Conservation (phyloP, 2,888 invertebrate genomes). For the Miltochrista miniata region DNA sequence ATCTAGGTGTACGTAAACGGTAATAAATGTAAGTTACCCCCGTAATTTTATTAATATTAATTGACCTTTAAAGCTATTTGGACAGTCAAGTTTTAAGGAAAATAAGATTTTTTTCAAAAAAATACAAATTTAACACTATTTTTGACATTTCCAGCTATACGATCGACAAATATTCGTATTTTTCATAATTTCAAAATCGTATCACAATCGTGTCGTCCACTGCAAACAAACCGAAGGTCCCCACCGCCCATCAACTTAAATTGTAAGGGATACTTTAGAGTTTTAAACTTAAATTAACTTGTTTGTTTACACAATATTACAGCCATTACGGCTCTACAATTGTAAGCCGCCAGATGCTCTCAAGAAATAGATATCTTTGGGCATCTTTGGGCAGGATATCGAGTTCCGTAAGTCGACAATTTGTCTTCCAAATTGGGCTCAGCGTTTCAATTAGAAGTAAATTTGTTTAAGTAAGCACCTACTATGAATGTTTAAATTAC, state of each 20-base stretch:
- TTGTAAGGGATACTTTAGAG: slow-evolving; percentile 33
- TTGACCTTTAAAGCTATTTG: too few species aligned
- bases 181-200: neutral
- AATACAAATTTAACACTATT: too few species aligned
- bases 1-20: too few species aligned
- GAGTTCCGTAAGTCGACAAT: neutral
- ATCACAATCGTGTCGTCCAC: neutral
- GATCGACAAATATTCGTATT: too few species aligned
- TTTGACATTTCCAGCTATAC: too few species aligned
- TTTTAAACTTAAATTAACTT: slow-evolving; percentile 42
- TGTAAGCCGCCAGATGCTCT: slow-evolving; percentile 15
- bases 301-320: slow-evolving; percentile 33
- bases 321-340: slow-evolving; percentile 27
- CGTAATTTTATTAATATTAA: too few species aligned
- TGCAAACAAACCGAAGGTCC: neutral
- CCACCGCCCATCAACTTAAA: slow-evolving; percentile 16
- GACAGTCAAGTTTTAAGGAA: too few species aligned
- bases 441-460: neutral
- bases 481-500: too few species aligned
- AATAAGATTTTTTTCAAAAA: too few species aligned
- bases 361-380: slow-evolving; percentile 10
- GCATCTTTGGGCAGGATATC: neutral
- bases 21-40: too few species aligned
- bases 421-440: neutral
- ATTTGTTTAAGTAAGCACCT: neutral